Base-by-base conservation (phyloP, 1,140 invertebrate species). In the Leptinotarsa texana region DNA sequence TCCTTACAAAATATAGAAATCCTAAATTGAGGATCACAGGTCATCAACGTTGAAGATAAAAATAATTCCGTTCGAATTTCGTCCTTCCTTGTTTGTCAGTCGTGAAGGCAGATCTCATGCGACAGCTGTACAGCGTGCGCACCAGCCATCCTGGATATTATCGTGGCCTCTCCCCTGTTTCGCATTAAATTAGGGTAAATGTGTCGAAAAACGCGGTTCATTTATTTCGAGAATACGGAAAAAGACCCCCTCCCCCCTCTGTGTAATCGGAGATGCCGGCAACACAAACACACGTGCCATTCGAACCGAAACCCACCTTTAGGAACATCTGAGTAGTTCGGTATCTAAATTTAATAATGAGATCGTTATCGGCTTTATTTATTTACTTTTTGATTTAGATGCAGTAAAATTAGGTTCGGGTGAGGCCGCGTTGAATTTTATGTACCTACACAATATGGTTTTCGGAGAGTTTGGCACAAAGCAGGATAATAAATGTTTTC, bases 181-280 rank as follows among this genome's bases (percentile, higher is more conserved):
- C 73, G 63, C 68, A 74, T 74, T 65, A 74, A 74, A 70, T 74
- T 69, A 74, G 73, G 73, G 73, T 70, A 74, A 74, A 74, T 74
- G 73, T 74, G 73, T 65, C 67, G 73, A 74, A 74, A 74, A 74
- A 69, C 63, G 33, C 24, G 72, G 68, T 61, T 63, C 73, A 51
- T 69, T 74, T 70, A 69, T 69, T 74, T 74, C 51, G 63, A 65
- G 71, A 73, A 73, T 73, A 73, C 51, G 71, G 71, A 73, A 73
- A 73, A 21, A 15, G 18, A 0, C 18, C 6, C 22, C n/a, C 11
- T n/a, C 51, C n/a, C 51, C n/a, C 51, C 15, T 8, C 15, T n/a
- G 15, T 18, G 33, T 42, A 42, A 42, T 42, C 8, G 33, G 68
- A 69, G n/a, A 27, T 18, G 61, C 33, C 63, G 42, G 21, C 61